Base-by-base conservation (phyloP, 1,140 invertebrate species). In the Teleopsis dalmanni region DNA sequence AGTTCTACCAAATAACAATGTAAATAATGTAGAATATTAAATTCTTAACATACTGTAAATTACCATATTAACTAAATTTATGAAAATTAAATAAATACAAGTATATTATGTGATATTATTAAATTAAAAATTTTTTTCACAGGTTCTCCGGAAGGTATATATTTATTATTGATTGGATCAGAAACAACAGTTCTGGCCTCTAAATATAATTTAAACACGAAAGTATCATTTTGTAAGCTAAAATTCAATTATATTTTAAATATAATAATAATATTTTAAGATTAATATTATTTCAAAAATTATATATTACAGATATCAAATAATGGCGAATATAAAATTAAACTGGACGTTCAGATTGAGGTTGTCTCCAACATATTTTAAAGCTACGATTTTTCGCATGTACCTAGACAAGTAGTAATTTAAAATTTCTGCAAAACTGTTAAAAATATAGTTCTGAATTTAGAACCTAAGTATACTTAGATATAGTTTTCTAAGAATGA, bases 151-250 rank as follows among this genome's bases (percentile, higher is more conserved):
- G 45, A 35, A 3, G 45, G 45, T 27, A 36, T 47, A 13, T 37
- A 47, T 47, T 47, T 47, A 3, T 16, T 47, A 2, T 10, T 47
- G 3, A 47, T 47, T 26, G 45, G 45, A 8, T 35, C 45, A 2
- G 45, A 47, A 18, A 34, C 27, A 36, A 37, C 25, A 16, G 45
- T 47, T 13, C 33, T 35, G 21, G 37, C 14, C 19, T 37, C 37
- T 14, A 18, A 35, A 16, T 47, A 47, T 47, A 37, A 14, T 13
- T 16, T 47, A 3, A 36, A 27, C 18, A 35, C 45, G 14, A 25
- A 27, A n/a, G 45, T 47, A 2, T 25, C 23, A 1, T 47, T 47
- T 37, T 47, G 45, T 29, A 37, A 37, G 19, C 45, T 35, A 0
- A 35, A 37, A 36, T 16, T 37, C 19, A 35, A 47, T 19, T 47